phyloP scores from a whole-genome alignment of 2,888 invertebrate genomes.

The Pristionchus arcanus region DNA sequence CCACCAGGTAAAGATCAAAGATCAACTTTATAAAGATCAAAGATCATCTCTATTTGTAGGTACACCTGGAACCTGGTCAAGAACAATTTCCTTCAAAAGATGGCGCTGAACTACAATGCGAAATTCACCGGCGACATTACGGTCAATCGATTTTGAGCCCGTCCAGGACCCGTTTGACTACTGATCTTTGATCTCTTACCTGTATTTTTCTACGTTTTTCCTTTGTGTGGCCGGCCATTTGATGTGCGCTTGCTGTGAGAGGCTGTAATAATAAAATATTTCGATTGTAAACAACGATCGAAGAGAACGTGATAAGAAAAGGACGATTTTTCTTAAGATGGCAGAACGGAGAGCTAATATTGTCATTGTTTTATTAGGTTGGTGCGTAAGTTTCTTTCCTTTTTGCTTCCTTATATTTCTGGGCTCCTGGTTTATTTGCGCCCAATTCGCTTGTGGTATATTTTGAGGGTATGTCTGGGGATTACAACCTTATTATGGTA shows the following conservation, averaged over 20 bases:
- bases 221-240: not conserved
- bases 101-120: slow-evolving; percentile 67
- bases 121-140: slow-evolving; percentile 66
- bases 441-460: too few relatives aligned
- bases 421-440: too few relatives aligned
- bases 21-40: not conserved
- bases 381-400: too few relatives aligned
- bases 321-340: not conserved
- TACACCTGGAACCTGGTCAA: slow-evolving; percentile 71
- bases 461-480: too few relatives aligned
- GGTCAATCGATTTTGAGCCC: slow-evolving; percentile 60
- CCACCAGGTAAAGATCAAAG: slow-evolving; percentile 38
- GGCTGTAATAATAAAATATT: slow-evolving; percentile 35
- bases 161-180: slow-evolving; percentile 3
- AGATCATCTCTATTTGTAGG: slow-evolving; percentile 56
- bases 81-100: slow-evolving; percentile 69
- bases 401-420: too few relatives aligned
- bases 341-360: too few relatives aligned
- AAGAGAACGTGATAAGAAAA: not conserved
- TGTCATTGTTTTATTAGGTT: too few relatives aligned
- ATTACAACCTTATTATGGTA: too few relatives aligned
- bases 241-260: not conserved
- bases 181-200: slow-evolving; percentile 21
- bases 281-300: not conserved
- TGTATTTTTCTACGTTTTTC: not conserved